Base-by-base conservation (phyloP, 1,140 invertebrate genomes). In the Heliothis virescens region DNA sequence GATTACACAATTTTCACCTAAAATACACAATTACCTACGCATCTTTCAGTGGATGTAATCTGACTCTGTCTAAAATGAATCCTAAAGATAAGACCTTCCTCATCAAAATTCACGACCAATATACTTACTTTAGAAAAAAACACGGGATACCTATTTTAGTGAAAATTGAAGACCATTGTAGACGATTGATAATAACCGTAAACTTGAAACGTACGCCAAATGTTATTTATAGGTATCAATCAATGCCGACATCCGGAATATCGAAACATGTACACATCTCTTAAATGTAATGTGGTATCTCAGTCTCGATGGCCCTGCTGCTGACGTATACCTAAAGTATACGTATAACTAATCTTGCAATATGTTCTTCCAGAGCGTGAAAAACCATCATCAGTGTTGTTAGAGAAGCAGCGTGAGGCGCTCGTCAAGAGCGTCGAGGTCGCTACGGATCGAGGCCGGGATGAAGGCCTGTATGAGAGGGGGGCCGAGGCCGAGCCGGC, bases 361-460 rank as follows among this genome's bases (percentile, higher is more conserved):
- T 41, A 10, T 63, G 1, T 11, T 81, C 79, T 78, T 85, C 7
- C 88, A 96, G 96, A 96, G 96, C 96, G 95, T 96, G 96, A 96
- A 96, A 95, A 95, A 96, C 94, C 89, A 90, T 92, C 94, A 95
- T 89, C 93, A 95, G 95, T 95, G 94, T 95, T 95, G 95, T 95
- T 93, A 90, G 95, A 94, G 95, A 94, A 91, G 92, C 88, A 90
- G 90, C 91, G 88, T 90, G 95, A 93, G 93, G 87, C 91, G 94
- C 94, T 95, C 91, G 89, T 84, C 80, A 89, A 91, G 87, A 83
- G 88, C 84, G 90, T 82, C 85, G 93, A 91, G 86, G 93, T 83
- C 90, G 92, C 92, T 53, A 77, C 87, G 89, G 92, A 92, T 92
- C 89, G 90, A 84, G 91, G 93, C 73, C 87, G 89, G 86, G 91